Evolutionary conservation across 2,113 vertebrate species (phyloP).

Genomic region (Bubalus kerabau): DNA sequence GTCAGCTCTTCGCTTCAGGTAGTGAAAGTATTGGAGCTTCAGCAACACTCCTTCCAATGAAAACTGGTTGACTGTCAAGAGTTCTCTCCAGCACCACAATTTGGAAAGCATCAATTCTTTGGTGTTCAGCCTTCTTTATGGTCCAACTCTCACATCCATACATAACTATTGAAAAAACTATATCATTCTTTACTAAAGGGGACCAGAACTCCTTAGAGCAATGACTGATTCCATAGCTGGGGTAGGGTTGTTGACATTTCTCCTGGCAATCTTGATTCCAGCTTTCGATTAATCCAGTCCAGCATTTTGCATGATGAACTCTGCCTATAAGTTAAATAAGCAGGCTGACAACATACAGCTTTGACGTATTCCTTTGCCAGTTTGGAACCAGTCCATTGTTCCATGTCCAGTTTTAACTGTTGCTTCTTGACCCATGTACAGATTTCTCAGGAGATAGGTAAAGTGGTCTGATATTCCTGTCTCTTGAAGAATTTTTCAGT

Average conservation of each 20-base stretch:
- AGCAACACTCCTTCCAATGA: neutral
- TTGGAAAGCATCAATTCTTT: neutral
- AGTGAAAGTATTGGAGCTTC: neutral
- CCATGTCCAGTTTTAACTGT: neutral
- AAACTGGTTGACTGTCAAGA: neutral
- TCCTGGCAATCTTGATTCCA: neutral
- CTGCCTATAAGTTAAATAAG: neutral
- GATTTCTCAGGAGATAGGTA: neutral
- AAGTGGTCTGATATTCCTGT: neutral
- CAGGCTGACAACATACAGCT: neutral
- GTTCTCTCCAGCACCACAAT: neutral
- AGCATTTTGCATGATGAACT: neutral
- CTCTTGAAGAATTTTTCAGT: neutral
- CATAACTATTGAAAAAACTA: neutral
- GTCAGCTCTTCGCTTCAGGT: rapidly evolving
- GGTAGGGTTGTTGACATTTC: neutral
- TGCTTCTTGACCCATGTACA: neutral
- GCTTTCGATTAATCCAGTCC: neutral
- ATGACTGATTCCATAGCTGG: neutral
- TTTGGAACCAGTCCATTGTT: neutral
- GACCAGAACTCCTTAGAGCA: neutral
- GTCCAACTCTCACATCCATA: neutral
- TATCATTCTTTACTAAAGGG: neutral
- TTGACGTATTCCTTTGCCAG: neutral
- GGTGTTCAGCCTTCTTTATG: neutral